Conservation (phyloP, 2,888 invertebrate genomes). For the Ecdyonurus torrentis region DNA sequence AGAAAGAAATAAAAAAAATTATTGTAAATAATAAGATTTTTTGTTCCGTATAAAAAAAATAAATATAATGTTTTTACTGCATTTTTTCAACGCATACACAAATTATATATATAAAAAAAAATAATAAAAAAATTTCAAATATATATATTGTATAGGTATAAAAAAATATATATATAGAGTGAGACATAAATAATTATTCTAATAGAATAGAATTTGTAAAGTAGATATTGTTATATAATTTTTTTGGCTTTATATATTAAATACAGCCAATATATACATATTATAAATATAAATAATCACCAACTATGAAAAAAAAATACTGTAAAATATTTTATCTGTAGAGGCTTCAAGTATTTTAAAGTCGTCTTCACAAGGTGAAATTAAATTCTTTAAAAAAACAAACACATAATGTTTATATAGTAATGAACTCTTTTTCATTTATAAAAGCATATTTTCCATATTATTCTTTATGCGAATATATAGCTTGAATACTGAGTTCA, state of each 20-base stretch:
- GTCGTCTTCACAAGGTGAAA: too few relatives aligned
- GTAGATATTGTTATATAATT: neutral
- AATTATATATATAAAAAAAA: neutral
- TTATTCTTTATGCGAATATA: too few relatives aligned
- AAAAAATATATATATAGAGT: too few relatives aligned
- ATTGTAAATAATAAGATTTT: neutral
- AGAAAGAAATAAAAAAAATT: neutral
- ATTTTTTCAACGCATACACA: neutral
- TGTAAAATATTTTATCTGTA: constrained; percentile 1
- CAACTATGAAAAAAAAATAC: too few relatives aligned
- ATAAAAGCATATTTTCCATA: too few relatives aligned
- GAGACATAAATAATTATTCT: neutral
- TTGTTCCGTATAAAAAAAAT: neutral
- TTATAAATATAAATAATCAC: too few relatives aligned
- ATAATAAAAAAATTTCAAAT: too few relatives aligned
- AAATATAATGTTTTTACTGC: constrained; percentile 2
- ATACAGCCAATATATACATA: neutral
- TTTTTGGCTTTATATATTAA: neutral
- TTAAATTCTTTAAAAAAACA: too few relatives aligned
- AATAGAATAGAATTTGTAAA: neutral
- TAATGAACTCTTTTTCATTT: too few relatives aligned
- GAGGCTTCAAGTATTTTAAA: neutral
- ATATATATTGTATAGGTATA: neutral
- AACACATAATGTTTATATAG: too few relatives aligned
- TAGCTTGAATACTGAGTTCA: too few relatives aligned